Conservation (phyloP, 2,797 vertebrate species). For the Alauda arvensis region DNA sequence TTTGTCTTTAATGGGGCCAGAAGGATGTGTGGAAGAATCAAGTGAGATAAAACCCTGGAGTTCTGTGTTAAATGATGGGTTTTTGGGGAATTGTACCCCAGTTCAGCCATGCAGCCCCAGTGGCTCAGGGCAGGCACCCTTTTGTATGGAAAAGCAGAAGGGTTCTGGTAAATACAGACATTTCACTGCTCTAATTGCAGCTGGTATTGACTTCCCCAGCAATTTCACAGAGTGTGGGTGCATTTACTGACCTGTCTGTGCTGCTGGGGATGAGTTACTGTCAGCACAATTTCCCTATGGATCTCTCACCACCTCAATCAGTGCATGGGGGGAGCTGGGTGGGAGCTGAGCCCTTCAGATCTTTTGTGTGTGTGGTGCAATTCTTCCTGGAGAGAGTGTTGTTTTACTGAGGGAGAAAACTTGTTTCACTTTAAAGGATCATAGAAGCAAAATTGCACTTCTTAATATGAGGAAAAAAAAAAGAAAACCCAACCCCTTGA, state of each 20-base stretch:
- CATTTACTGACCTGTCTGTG: constrained; percentile 45
- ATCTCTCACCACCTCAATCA: not conserved
- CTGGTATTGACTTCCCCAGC: constrained; percentile 9
- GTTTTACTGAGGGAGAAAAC: not conserved
- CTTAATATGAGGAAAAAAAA: not conserved
- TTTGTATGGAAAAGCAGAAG: constrained; percentile 17
- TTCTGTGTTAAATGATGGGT: not conserved
- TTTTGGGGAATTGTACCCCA: not conserved
- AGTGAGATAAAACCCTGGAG: not conserved
- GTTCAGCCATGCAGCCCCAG: not conserved
- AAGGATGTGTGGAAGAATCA: not conserved
- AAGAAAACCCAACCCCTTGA: not conserved
- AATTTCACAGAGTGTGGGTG: constrained; percentile 6
- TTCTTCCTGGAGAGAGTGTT: not conserved
- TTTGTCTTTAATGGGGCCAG: not conserved
- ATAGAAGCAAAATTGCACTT: constrained; percentile 17
- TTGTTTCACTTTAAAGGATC: constrained; percentile 2
- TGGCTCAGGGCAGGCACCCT: not conserved
- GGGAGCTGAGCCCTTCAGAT: not conserved
- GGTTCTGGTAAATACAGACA: constrained; percentile 27
- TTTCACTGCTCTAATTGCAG: constrained; percentile 21
- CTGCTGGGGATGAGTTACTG: not conserved
- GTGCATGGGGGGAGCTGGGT: not conserved
- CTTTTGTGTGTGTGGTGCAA: not conserved
- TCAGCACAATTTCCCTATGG: not conserved